Percentiles rank a stretch among this genome's conserved stretches.
These are phyloP conservation scores for Melanotaenia nigrans DNA, from an alignment of 2,797 vertebrate genomes.

Conservation along the genomic window DNA sequence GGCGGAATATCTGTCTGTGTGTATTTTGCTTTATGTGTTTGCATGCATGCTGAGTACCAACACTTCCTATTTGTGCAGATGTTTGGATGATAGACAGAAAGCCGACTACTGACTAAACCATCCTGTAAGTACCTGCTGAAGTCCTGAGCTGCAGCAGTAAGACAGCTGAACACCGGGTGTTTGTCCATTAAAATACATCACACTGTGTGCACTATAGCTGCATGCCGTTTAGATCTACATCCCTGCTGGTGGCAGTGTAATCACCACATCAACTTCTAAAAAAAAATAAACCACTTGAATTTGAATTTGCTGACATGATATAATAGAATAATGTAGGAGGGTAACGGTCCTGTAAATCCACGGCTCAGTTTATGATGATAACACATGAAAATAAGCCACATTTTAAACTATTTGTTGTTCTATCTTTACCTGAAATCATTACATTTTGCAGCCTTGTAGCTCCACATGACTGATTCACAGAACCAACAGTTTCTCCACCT, in stretches of 20 bases:
- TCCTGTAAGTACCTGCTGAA: conserved; percentile 2
- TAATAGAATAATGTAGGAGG: too few relatives aligned
- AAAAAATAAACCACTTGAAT: too few relatives aligned
- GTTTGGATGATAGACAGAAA: conserved; percentile 27
- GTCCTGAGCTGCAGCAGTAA: conserved; percentile 5
- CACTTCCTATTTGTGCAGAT: conserved; percentile 22
- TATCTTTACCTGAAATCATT: background rate
- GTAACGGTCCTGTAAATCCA: background rate
- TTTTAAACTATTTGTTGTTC: too few relatives aligned
- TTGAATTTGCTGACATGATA: background rate
- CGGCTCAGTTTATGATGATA: background rate
- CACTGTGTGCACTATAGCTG: background rate
- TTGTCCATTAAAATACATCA: conserved; percentile 3
- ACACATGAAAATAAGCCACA: background rate
- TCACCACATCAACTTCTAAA: background rate
- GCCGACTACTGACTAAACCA: conserved; percentile 14
- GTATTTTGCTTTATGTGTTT: conserved; percentile 21
- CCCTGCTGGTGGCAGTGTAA: background rate
- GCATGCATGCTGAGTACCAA: conserved; percentile 20
- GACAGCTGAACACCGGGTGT: background rate
- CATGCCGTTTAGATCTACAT: background rate
- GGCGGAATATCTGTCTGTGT: conserved; percentile 22
- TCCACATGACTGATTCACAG: background rate
- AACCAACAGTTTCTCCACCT: background rate
- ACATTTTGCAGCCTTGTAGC: background rate